phyloP scores from a whole-genome alignment of 2,113 vertebrate genomes.

The Herpetotheres cachinnans region DNA sequence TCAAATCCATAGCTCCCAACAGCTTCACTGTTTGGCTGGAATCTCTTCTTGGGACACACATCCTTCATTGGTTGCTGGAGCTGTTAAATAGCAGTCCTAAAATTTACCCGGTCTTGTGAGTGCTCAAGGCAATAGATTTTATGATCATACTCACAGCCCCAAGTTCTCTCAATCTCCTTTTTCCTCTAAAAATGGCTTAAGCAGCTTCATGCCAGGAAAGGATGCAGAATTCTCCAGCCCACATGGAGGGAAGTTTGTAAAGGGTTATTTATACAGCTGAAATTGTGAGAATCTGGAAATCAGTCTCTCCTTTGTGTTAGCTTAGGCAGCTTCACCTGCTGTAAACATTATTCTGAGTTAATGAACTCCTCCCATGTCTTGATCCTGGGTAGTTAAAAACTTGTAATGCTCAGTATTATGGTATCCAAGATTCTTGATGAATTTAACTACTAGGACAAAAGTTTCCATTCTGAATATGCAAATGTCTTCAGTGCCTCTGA shows the following conservation, averaged over 20 bases:
- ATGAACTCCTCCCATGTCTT: constrained; percentile 24
- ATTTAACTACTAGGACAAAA: constrained; percentile 42
- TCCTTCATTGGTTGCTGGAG: background rate
- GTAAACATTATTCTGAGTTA: constrained; percentile 1
- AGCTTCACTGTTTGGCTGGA: background rate
- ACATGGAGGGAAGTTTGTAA: background rate
- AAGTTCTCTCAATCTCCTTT: background rate
- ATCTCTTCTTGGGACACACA: background rate
- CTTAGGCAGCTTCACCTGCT: constrained; percentile 30
- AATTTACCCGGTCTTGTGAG: background rate
- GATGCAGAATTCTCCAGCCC: background rate
- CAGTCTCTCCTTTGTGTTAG: background rate
- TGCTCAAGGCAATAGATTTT: background rate
- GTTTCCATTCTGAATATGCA: constrained; percentile 58
- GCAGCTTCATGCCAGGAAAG: background rate
- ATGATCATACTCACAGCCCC: background rate
- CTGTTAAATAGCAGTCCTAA: background rate
- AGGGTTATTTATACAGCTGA: constrained; percentile 37
- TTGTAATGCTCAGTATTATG: constrained; percentile 19
- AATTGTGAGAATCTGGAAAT: constrained; percentile 28
- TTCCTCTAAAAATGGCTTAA: background rate
- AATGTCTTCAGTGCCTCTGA: constrained; percentile 54
- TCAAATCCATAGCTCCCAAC: background rate
- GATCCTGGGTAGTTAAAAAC: background rate
- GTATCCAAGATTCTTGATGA: constrained; percentile 32